Percentiles rank a stretch among this genome's conserved stretches.
Evolutionary conservation across 2,888 invertebrate species (phyloP).

Genomic region (Sminthurides aquaticus): DNA sequence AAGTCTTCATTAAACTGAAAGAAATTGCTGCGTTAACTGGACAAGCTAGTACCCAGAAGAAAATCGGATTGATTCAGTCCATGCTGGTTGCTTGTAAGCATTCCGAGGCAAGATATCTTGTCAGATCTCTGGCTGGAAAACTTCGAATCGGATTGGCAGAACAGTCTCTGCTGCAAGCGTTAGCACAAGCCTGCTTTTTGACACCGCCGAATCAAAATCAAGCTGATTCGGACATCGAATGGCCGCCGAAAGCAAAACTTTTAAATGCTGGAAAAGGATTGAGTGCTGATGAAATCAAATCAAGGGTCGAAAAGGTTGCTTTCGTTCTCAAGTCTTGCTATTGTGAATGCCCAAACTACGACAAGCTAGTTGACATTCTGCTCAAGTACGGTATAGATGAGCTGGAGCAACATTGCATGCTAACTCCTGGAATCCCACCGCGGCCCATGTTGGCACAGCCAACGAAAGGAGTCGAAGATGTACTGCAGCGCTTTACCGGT

Average conservation of each 20-base stretch:
- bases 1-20: slow-evolving; percentile 73
- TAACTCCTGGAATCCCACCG: slow-evolving; percentile 85
- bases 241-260: slow-evolving; percentile 55
- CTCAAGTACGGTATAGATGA: slow-evolving; percentile 66
- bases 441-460: slow-evolving; percentile 99
- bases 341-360: slow-evolving; percentile 94
- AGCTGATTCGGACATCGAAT: slow-evolving; percentile 36
- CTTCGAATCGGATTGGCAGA: slow-evolving; percentile 93
- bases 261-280: slow-evolving; percentile 59
- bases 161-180: slow-evolving; percentile 83
- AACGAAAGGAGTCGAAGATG: slow-evolving; percentile 85
- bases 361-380: slow-evolving; percentile 69
- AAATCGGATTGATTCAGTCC: slow-evolving; percentile 82
- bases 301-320: slow-evolving; percentile 63
- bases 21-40: slow-evolving; percentile 84
- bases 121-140: slow-evolving; percentile 86
- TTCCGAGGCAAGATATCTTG: slow-evolving; percentile 80
- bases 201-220: slow-evolving; percentile 64
- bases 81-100: slow-evolving; percentile 85
- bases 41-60: slow-evolving; percentile 63
- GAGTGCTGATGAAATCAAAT: slow-evolving; percentile 63
- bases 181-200: slow-evolving; percentile 74
- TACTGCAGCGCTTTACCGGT: slow-evolving; percentile 74
- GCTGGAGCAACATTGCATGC: slow-evolving; percentile 70
- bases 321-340: slow-evolving; percentile 83